Conservation (phyloP, 2,888 invertebrate species). For the Morpho helenor region DNA sequence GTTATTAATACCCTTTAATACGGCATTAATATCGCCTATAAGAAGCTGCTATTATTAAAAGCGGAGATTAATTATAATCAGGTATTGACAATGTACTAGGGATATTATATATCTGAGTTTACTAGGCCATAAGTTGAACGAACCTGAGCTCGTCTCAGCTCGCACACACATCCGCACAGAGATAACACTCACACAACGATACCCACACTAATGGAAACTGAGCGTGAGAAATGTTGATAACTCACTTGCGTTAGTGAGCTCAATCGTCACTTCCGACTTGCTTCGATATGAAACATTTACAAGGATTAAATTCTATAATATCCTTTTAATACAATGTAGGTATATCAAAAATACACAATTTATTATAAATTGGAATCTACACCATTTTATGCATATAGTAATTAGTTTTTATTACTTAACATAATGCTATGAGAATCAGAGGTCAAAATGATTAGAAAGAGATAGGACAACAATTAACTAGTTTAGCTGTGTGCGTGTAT, state of each 20-base stretch:
- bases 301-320: constrained; percentile 20
- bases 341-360: background rate
- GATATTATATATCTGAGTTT: constrained; percentile 55
- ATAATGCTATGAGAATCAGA: constrained; percentile 9
- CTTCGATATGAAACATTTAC: constrained; percentile 30
- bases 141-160: constrained; percentile 71
- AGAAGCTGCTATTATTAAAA: constrained; percentile 4
- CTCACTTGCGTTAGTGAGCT: constrained; percentile 69
- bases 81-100: constrained; percentile 24
- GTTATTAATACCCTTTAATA: background rate
- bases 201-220: constrained; percentile 58
- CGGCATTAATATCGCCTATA: background rate
- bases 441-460: constrained; percentile 51
- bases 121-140: constrained; percentile 80
- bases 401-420: background rate
- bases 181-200: constrained; percentile 41
- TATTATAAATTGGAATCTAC: background rate
- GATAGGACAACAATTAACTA: constrained; percentile 56
- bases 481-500: constrained; percentile 46
- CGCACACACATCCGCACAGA: constrained; percentile 50
- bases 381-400: background rate
- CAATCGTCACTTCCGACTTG: constrained; percentile 71
- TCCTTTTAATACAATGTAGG: constrained; percentile 13
- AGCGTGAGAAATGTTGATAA: constrained; percentile 78
- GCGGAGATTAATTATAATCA: constrained; percentile 20